phyloP scores from a whole-genome alignment of 2,113 vertebrate species.

The Gymnocephalus cernua region DNA sequence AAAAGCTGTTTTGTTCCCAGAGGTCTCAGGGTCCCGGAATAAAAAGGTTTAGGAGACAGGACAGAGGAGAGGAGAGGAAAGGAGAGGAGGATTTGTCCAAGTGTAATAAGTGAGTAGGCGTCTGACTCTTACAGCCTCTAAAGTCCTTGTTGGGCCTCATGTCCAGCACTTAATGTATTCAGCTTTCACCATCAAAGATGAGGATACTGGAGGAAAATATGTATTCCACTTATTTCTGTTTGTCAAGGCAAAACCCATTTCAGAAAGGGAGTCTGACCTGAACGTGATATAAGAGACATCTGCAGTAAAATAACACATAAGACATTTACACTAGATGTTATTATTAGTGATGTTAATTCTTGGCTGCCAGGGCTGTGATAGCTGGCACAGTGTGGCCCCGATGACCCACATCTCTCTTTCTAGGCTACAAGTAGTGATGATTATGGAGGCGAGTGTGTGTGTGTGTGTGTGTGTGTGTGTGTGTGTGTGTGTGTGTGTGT shows the following conservation, averaged over 20 bases:
- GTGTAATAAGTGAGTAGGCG: slow-evolving; percentile 78
- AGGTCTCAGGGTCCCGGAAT: slow-evolving; percentile 80
- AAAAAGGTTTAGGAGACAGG: slow-evolving; percentile 79
- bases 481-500: slow-evolving; percentile 41
- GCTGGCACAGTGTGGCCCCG: slow-evolving; percentile 56
- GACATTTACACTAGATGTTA: slow-evolving; percentile 51
- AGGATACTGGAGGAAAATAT: slow-evolving; percentile 52
- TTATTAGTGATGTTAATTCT: slow-evolving; percentile 56
- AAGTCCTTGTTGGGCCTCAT: slow-evolving; percentile 69
- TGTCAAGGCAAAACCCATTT: slow-evolving; percentile 36
- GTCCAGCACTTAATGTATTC: slow-evolving; percentile 73
- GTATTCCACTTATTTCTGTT: slow-evolving; percentile 45
- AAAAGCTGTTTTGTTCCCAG: slow-evolving; percentile 83
- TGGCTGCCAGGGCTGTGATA: slow-evolving; percentile 41
- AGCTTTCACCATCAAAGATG: slow-evolving; percentile 52
- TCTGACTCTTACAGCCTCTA: slow-evolving; percentile 65
- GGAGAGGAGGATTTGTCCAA: slow-evolving; percentile 61
- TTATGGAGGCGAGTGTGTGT: slow-evolving; percentile 43
- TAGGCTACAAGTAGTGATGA: slow-evolving; percentile 72
- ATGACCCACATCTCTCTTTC: slow-evolving; percentile 75
- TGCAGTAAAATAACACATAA: slow-evolving; percentile 46
- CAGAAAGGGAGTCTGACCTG: slow-evolving; percentile 3
- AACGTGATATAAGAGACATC: slow-evolving; percentile 42
- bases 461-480: slow-evolving; percentile 41
- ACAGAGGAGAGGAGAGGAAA: slow-evolving; percentile 56